Evolutionary conservation across 2,113 vertebrate species (phyloP), one percentile per base, ranked within the genome.

Genomic region (Columba livia): DNA sequence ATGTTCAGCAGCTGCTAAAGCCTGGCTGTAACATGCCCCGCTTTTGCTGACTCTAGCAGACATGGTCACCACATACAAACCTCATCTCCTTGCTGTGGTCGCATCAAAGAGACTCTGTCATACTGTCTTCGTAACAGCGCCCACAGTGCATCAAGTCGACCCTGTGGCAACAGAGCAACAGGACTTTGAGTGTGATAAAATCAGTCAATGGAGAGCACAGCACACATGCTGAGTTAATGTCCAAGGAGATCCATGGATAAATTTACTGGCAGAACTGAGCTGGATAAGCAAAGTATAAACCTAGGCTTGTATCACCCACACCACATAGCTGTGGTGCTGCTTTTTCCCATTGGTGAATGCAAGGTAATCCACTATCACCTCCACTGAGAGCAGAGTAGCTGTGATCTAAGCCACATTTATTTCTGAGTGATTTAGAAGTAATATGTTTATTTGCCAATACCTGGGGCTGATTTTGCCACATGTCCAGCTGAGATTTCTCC

Each of bases 91-190:
- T 98, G 95, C 66, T 99, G 99, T 10, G 99, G 99, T 57, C 99
- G 97, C 99, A 99, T 99, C 95, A 99, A 86, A n/a, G 99, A 99
- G 29, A 99, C 99, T 44, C 99, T 94, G 96, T 99, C 98, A 2
- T 99, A 99, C 96, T 99, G 99, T 11, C 98, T 96, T 51, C 98
- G 69, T 70, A 99, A 57, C 94, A 99, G 93, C 25, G 99, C 99
- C 99, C 99, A 99, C 89, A 99, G 88, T 2, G 99, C 99, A 4
- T 99, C 99, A 2, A 99, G 98, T 36, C 99, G 99, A 79, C 99
- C 99, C 99, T 99, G 96, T 7, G 15, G 67, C 38, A 53, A 85
- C 72, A 94, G 29, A 87, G 64, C 72, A 72, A 36, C 2, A 1
- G 16, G 42, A 83, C 47, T 34, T 66, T 73, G 34, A 83, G 60